Conservation (phyloP, 2,113 vertebrate species). For the Pygoscelis adeliae region DNA sequence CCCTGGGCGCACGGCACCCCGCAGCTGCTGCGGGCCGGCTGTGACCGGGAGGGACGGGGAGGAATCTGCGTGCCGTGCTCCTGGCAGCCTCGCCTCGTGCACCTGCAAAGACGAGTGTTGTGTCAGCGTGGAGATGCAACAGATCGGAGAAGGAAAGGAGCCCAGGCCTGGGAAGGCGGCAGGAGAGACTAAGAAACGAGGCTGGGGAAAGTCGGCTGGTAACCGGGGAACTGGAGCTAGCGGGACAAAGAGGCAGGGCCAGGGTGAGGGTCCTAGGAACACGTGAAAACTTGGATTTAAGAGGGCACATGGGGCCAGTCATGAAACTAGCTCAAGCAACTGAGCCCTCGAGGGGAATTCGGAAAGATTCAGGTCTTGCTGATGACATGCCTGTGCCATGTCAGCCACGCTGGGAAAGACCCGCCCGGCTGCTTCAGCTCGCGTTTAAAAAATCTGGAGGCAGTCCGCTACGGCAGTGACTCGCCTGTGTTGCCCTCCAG, state of each 20-base stretch:
- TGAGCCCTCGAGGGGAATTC: background rate
- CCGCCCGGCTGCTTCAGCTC: fast-evolving
- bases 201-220: background rate
- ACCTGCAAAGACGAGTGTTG: fast-evolving
- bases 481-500: background rate
- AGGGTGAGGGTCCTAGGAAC: background rate
- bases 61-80: background rate
- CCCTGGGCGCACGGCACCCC: fast-evolving
- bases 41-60: fast-evolving
- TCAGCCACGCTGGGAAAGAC: background rate
- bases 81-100: background rate
- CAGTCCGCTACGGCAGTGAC: fast-evolving
- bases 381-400: fast-evolving
- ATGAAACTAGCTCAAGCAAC: background rate
- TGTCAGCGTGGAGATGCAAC: background rate
- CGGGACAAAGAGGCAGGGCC: fast-evolving
- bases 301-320: background rate
- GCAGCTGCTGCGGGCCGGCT: fast-evolving
- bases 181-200: background rate
- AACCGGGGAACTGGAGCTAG: background rate
- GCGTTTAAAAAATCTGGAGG: fast-evolving
- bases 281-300: background rate
- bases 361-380: background rate
- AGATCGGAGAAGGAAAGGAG: background rate
- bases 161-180: fast-evolving